Conservation (phyloP, 2,888 invertebrate species). For the Pegoplata infirma region DNA sequence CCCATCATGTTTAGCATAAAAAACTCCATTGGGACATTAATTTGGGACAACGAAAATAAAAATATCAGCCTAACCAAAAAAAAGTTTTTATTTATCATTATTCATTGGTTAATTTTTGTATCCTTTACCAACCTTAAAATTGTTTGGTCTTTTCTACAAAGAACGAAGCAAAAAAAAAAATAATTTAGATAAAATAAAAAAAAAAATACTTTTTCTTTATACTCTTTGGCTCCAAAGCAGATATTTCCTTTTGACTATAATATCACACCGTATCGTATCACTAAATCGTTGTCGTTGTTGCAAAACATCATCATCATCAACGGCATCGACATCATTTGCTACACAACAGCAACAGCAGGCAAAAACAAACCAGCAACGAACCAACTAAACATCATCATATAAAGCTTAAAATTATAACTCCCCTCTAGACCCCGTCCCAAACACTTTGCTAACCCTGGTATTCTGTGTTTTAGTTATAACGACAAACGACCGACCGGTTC, state of each 20-base stretch:
- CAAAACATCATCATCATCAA: slow-evolving; percentile 24
- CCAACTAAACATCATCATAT: not conserved
- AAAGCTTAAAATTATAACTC: slow-evolving; percentile 28
- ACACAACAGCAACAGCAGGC: too few relatives aligned
- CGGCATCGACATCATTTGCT: not conserved
- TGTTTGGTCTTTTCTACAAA: not conserved
- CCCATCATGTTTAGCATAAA: not conserved
- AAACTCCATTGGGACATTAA: not conserved
- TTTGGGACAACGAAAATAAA: not conserved
- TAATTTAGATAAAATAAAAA: not conserved
- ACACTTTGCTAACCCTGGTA: not conserved
- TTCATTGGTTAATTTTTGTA: not conserved
- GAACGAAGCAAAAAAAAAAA: not conserved
- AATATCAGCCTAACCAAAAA: slow-evolving; percentile 1
- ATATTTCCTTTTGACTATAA: not conserved
- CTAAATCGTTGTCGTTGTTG: slow-evolving; percentile 11
- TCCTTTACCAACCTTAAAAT: not conserved
- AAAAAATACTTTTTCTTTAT: slow-evolving; percentile 6
- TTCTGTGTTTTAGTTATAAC: not conserved
- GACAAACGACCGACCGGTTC: not conserved
- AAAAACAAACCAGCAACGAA: too few relatives aligned
- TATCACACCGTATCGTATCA: not conserved
- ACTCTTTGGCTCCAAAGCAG: not conserved
- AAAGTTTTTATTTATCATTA: not conserved
- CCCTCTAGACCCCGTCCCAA: not conserved